Base-by-base conservation (phyloP, 2,797 vertebrate genomes). In the Streptopelia turtur region DNA sequence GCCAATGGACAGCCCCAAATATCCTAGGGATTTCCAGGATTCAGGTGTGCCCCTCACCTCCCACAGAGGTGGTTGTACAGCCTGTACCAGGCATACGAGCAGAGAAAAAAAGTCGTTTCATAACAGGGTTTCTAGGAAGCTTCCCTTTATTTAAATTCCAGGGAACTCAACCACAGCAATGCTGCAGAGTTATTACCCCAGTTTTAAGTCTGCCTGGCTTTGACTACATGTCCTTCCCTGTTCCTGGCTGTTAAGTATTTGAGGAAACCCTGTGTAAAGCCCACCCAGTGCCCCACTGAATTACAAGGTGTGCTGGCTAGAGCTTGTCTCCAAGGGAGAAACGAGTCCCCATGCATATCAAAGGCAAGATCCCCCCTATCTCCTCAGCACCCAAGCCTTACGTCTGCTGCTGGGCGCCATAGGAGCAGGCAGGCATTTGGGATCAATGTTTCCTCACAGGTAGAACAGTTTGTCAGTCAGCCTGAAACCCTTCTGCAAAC, bases 321-420 rank as follows among this genome's bases (percentile, higher is more conserved):
- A 41, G 24, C 13, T 61, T 49, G 11, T 33, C 31, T 90, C 27
- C 41, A 75, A 31, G 28, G 8, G 5, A 31, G 37, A 60, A 72
- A 28, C 50, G 65, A 43, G 5, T 52, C 15, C 10, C 16, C 8
- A 4, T 28, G 6, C 24, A 24, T 43, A 30, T 80, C n/a, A 52
- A 60, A 74, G 21, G 13, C 16, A 17, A 60, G 43, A 71, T 43
- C 5, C 10, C 13, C 12, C 6, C 27, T 11, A 37, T 16, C 33
- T 63, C 35, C 60, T 76, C 24, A 82, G 35, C n/a, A 68, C 10
- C 35, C n/a, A 53, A 71, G 6, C 16, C 45, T 70, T 31, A 6
- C 0, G 0, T 37, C 23, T 23, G 23, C 28, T 64, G 17, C 78
- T 66, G 41, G 23, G 37, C 8, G 75, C 43, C 41, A 52, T 0